Evolutionary conservation across 2,888 invertebrate genomes (phyloP), one percentile per base, ranked within the genome.

Genomic region (Heliconius ismenius): DNA sequence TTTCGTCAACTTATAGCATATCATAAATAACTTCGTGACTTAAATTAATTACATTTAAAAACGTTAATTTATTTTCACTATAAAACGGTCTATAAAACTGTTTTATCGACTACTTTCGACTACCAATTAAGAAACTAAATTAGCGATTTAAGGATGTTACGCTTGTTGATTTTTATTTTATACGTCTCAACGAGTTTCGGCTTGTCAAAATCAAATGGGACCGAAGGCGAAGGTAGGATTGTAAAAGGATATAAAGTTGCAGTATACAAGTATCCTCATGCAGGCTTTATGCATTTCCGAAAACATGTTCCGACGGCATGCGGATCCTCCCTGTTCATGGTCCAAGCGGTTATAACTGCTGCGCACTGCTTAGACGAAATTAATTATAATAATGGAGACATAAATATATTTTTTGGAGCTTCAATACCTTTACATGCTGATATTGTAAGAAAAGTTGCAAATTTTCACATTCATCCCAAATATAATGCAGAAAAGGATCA

Each of bases 341-440:
- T 73, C 9, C 81, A 83, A 67, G 80, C 81, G 1, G 78, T 83
- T 2, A 32, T 84, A 28, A 82, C 83, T 0, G 82, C 84, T n/a
- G 84, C 83, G 1, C 81, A 83, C 67, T 84, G 84, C 67, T 72
- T 83, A 3, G 79, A 81, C 26, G 82, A 81, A 70, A 15, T 82
- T 13, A 60, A 36, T 3, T 73, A 72, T 13, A 36, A 39, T 1
- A 49, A 78, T 0, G 83, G 83, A 0, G 24, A 63, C 10, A 82
- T 83, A 2, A 32, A 68, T 7, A 80, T 81, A 0, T 81, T 73
- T 69, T 62, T 83, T 10, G 83, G 82, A 6, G 43, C 82, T 28
- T 43, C 78, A 11, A 21, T 80, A 32, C 81, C 79, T 36, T 39
- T 72, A 10, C 3, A 79, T 3, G 54, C 81, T 18, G 28, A 21